Evolutionary conservation across 2,113 vertebrate genomes (phyloP).

Genomic region (Cichladusa arquata): DNA sequence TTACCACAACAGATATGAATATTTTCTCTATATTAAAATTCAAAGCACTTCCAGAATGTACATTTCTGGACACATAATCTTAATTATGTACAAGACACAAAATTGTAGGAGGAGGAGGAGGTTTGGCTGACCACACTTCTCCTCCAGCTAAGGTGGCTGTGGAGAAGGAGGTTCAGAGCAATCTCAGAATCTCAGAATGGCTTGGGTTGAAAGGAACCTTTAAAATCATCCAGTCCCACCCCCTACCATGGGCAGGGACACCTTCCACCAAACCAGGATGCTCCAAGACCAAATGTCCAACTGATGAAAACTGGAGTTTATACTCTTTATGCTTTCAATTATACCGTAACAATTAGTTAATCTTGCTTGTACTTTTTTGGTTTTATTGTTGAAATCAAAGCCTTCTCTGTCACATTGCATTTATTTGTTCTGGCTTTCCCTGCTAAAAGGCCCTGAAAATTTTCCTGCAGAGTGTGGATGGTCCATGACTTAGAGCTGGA

Average conservation of each 20-base stretch:
- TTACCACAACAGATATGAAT: accelerated
- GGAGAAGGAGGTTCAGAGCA: background rate
- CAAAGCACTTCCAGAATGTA: background rate
- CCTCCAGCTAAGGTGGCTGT: background rate
- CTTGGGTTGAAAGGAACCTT: background rate
- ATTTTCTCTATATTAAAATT: background rate
- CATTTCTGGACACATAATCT: background rate
- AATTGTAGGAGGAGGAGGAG: background rate
- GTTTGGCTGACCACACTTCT: background rate
- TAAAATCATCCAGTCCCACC: background rate
- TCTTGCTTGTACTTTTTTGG: background rate
- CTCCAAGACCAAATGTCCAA: accelerated
- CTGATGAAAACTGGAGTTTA: background rate
- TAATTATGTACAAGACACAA: background rate
- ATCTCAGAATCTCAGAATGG: background rate
- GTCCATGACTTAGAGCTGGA: background rate
- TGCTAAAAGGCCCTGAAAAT: background rate
- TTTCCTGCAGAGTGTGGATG: background rate
- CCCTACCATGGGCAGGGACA: background rate
- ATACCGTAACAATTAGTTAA: background rate
- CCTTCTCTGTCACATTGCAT: accelerated
- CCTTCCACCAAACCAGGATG: background rate
- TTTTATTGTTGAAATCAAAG: background rate
- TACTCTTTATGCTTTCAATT: background rate
- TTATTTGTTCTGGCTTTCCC: background rate